Evolutionary conservation across 2,797 vertebrate genomes (phyloP), one percentile per base, ranked within the genome.

Genomic region (Tapera naevia): DNA sequence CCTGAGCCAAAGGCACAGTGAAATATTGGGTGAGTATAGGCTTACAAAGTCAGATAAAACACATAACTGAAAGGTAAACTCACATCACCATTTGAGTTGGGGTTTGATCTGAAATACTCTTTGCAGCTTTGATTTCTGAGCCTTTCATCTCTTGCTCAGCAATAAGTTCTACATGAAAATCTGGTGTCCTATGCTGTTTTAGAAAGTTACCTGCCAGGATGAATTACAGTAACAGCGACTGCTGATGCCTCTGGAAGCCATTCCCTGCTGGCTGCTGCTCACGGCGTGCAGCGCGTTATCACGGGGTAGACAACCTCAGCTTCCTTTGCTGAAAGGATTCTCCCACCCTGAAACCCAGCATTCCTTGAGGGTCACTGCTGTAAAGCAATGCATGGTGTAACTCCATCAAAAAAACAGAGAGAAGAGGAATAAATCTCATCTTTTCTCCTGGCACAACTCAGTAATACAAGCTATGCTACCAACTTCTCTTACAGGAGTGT

Each of bases 311-410:
- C 15, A 86, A 35, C 4, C 22, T 57, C 66, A 41, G 7, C 9
- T 75, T 10, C 39, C 45, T 35, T 17, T 45, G 37, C 69, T 81
- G 27, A 46, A 48, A 1, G 3, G 28, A 9, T 13, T 64, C 5
- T 61, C 33, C 54, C 56, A 69, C 41, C 37, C 46, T 5, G 7
- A 72, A 80, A 69, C 7, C 17, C 62, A 87, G 22, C 35, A 46
- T 11, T 7, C 23, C 8, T 13, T 43, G 30, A n/a, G 21, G 13
- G 2, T 19, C 1, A 1, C 7, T 22, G 12, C 10, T 65, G 12
- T 9, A 50, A 80, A 66, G 7, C 10, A 60, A 73, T 35, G 5
- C 5, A 5, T 41, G 3, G 8, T 32, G 0, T 11, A 84, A 48
- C 23, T 61, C 17, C 35, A 62, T 11, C 0, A 3, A 3, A 45